phyloP scores from a whole-genome alignment of 2,888 invertebrate species.

The Drosophila greeni region DNA sequence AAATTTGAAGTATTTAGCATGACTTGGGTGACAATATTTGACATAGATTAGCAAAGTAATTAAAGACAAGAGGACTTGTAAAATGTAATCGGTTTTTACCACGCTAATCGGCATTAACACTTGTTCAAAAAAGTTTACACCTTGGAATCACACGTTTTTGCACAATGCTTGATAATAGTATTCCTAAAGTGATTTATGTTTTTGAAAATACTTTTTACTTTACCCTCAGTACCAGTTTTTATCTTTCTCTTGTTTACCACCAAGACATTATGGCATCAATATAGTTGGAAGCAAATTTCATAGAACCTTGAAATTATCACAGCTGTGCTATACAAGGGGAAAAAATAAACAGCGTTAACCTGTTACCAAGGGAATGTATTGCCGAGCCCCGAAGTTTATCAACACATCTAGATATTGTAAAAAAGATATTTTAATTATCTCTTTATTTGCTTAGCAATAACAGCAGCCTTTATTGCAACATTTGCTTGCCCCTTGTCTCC shows the following conservation, averaged over 20 bases:
- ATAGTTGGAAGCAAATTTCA: conserved; percentile 15
- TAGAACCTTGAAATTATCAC: conserved; percentile 13
- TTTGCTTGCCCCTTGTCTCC: conserved; percentile 74
- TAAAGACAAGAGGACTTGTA: conserved; percentile 10
- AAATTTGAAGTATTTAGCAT: conserved; percentile 7
- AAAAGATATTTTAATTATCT: not conserved
- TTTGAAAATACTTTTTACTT: not conserved
- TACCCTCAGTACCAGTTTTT: not conserved
- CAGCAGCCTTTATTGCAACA: conserved; percentile 46
- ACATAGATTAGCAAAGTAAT: conserved; percentile 3
- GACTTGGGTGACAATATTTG: conserved; percentile 7
- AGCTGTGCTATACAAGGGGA: not conserved
- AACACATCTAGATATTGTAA: not conserved
- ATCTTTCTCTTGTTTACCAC: not conserved
- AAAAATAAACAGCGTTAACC: not conserved
- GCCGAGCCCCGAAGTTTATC: not conserved
- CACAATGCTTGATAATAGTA: not conserved
- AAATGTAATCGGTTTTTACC: conserved; percentile 3
- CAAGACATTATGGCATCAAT: conserved; percentile 3
- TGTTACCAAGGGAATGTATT: conserved; percentile 1
- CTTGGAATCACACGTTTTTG: not conserved
- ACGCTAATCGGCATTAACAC: not conserved
- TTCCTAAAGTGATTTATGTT: not conserved
- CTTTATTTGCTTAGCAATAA: not conserved
- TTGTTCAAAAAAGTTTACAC: not conserved